Evolutionary conservation across 2,797 vertebrate species (phyloP), one percentile per base, ranked within the genome.

Genomic region (Garrulus glandarius): DNA sequence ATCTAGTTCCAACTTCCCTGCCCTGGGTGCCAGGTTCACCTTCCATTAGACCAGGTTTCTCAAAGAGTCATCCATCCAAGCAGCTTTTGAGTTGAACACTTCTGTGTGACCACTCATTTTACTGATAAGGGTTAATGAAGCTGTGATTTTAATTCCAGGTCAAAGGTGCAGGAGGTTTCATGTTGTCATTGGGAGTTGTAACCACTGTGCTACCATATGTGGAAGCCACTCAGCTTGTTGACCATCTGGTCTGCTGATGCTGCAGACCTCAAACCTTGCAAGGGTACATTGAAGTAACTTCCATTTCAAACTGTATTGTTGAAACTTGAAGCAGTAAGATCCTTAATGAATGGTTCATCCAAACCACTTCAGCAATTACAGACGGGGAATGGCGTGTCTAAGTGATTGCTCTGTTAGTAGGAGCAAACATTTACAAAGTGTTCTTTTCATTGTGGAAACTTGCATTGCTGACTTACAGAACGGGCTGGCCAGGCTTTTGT

Each of bases 231-330:
- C 26, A 61, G 47, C 64, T 87, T 87, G 70, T 76, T 92, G 82
- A 44, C 95, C 94, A 93, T 96, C 87, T 97, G 96, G 90, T 68
- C 47, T 71, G 52, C 49, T 96, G 79, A 55, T 95, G 86, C 61
- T 95, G 61, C 56, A 64, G 41, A 77, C 56, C 87, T 92, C 8
- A 19, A 87, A 70, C 47, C 85, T 91, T 92, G 71, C 41, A 17
- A 65, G n/a, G 64, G 37, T 95, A 44, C 17, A 1, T 67, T 67
- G 71, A 85, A 39, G 52, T 72, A 80, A 36, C 41, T 36, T 75
- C 43, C 34, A 15, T 84, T 97, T 95, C 76, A 67, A 84, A 68
- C 56, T 37, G 8, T 36, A 12, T 30, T 53, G 77, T 84, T 88
- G 68, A 92, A 91, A 83, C 59, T 63, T 76, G 53, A 81, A 74